A percentile compares a stretch with the other conserved stretches of the same genome.
Evolutionary conservation across 2,113 vertebrate species (phyloP).

Genomic region (Eptatretus burgeri): DNA sequence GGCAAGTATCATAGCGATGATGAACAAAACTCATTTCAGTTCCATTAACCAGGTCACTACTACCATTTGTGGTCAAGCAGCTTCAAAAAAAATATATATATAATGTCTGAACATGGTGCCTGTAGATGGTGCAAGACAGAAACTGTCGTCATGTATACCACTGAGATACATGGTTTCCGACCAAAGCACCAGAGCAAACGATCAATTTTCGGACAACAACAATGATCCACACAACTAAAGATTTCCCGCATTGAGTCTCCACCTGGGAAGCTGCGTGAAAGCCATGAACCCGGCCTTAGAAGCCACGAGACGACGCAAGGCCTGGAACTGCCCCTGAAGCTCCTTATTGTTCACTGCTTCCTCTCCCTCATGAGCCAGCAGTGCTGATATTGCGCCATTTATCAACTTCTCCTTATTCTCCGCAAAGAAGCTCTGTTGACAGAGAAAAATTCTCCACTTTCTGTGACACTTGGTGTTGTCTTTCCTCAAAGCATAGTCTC

Average conservation of each 20-base stretch:
- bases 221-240: too few relatives aligned
- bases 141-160: too few relatives aligned
- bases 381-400: conserved; percentile 71
- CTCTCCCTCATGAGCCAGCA: conserved; percentile 63
- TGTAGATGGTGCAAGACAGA: not conserved
- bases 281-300: conserved; percentile 95
- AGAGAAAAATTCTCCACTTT: too few relatives aligned
- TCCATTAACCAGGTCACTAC: not conserved
- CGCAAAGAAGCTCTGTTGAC: conserved; percentile 57
- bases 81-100: not conserved
- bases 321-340: conserved; percentile 91
- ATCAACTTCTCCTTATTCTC: conserved; percentile 99
- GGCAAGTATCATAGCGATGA: too few relatives aligned
- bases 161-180: too few relatives aligned
- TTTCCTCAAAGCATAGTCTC: too few relatives aligned
- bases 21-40: not conserved
- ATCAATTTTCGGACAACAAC: too few relatives aligned
- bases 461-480: too few relatives aligned
- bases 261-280: conserved; percentile 91
- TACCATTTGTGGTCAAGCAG: not conserved
- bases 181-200: too few relatives aligned
- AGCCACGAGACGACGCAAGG: conserved; percentile 63
- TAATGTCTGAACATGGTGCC: not conserved
- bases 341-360: conserved; percentile 40
- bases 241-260: conserved; percentile 14